A percentile compares a stretch with the other conserved stretches of the same genome.
Evolutionary conservation across 1,140 invertebrate species (phyloP).

Genomic region (Panulirus ornatus): DNA sequence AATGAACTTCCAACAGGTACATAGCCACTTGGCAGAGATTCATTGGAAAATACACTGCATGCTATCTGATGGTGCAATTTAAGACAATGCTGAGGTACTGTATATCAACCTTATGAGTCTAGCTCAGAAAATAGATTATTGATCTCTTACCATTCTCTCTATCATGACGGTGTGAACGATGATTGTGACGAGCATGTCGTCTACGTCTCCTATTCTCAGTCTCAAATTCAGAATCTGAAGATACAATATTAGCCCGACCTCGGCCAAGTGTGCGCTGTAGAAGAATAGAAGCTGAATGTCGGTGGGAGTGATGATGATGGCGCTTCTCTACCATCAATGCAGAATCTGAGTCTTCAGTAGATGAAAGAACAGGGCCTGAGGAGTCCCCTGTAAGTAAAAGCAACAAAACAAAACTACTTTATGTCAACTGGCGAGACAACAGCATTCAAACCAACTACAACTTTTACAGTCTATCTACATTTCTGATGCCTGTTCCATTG

Average conservation of each 20-base stretch:
- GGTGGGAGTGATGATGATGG: slow-evolving; percentile 61
- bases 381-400: slow-evolving; percentile 58
- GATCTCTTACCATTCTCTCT: slow-evolving; percentile 75
- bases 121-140: slow-evolving; percentile 70
- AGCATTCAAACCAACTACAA: no score
- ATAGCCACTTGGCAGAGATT: no score
- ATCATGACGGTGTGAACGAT: slow-evolving; percentile 72
- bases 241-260: slow-evolving; percentile 67
- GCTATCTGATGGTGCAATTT: no score
- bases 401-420: no score
- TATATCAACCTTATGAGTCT: no score
- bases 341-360: slow-evolving; percentile 70
- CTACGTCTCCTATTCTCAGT: slow-evolving; percentile 61
- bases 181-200: slow-evolving; percentile 66
- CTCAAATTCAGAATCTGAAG: slow-evolving; percentile 72
- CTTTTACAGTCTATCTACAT: no score
- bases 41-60: no score
- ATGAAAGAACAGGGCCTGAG: slow-evolving; percentile 65
- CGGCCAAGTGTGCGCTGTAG: slow-evolving; percentile 66
- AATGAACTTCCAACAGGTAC: no score
- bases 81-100: no score
- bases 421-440: no score
- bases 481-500: no score
- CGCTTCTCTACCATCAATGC: slow-evolving; percentile 41
- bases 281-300: slow-evolving; percentile 63